phyloP scores from a whole-genome alignment of 2,888 invertebrate species.

The Agrotis clavis region DNA sequence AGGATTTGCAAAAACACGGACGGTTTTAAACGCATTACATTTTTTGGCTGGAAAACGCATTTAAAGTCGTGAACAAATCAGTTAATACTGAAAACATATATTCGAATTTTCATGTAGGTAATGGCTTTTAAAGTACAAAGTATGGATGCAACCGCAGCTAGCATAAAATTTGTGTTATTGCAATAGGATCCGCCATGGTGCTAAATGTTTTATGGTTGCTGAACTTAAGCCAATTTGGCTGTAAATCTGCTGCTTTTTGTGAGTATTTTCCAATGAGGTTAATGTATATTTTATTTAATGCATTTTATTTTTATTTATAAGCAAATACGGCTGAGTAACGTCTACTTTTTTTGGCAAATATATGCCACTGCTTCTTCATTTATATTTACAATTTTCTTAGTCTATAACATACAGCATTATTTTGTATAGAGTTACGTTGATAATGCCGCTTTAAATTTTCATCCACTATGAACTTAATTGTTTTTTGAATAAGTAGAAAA shows the following conservation, averaged over 20 bases:
- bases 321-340: neutral
- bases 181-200: slow-evolving; percentile 27
- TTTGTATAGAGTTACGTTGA: no score
- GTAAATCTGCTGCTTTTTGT: slow-evolving; percentile 26
- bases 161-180: slow-evolving; percentile 58
- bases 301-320: slow-evolving; percentile 11
- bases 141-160: slow-evolving; percentile 38
- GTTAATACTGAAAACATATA: slow-evolving; percentile 57
- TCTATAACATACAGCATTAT: no score
- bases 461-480: no score
- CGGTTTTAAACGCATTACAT: slow-evolving; percentile 61
- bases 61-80: slow-evolving; percentile 58
- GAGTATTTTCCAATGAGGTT: slow-evolving; percentile 10
- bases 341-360: neutral
- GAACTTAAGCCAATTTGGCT: slow-evolving; percentile 37
- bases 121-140: slow-evolving; percentile 51
- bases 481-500: no score
- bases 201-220: slow-evolving; percentile 57
- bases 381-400: no score
- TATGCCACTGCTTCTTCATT: no score
- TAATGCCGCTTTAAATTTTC: no score
- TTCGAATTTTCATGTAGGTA: slow-evolving; percentile 47
- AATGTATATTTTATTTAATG: slow-evolving; percentile 6
- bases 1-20: slow-evolving; percentile 60
- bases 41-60: slow-evolving; percentile 53